A percentile compares a stretch with the other conserved stretches of the same genome.
These are phyloP conservation scores for Rhea pennata DNA, from an alignment of 2,113 vertebrate genomes.

Conservation along the genomic window DNA sequence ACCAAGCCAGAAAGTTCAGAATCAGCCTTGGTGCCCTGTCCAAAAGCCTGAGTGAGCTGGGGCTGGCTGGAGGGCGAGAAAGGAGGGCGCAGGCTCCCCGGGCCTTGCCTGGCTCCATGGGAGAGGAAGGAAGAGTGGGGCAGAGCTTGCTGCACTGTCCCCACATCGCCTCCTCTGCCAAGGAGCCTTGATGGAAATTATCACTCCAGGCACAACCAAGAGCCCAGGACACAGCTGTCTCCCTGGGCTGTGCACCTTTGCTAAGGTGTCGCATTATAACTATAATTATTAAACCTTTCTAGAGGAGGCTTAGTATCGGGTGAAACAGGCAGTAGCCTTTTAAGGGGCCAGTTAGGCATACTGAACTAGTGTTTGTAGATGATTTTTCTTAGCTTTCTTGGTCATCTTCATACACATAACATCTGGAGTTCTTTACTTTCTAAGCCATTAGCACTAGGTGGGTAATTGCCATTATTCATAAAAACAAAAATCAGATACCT, in stretches of 20 bases:
- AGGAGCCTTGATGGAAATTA: neutral
- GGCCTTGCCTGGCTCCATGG: too few species aligned
- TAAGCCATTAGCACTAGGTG: neutral
- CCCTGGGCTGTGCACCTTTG: fast-evolving
- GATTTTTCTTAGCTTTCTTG: neutral
- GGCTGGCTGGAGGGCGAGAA: fast-evolving
- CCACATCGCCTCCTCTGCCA: neutral
- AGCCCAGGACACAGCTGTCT: too few species aligned
- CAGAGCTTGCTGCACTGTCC: too few species aligned
- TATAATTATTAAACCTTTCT: neutral
- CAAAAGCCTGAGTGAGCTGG: fast-evolving
- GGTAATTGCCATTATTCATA: neutral
- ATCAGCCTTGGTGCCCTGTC: fast-evolving
- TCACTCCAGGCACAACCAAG: too few species aligned
- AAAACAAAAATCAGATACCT: neutral
- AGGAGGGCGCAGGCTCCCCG: neutral
- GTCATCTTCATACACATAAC: neutral
- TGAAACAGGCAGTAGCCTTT: neutral
- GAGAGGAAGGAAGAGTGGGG: too few species aligned
- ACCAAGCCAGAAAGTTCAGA: fast-evolving
- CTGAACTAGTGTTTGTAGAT: neutral
- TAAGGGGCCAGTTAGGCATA: neutral
- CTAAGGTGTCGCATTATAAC: fast-evolving
- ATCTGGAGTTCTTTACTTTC: neutral
- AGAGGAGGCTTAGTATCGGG: neutral